Base-by-base conservation (phyloP, 2,797 vertebrate genomes). In the Intellagama lesueurii region DNA sequence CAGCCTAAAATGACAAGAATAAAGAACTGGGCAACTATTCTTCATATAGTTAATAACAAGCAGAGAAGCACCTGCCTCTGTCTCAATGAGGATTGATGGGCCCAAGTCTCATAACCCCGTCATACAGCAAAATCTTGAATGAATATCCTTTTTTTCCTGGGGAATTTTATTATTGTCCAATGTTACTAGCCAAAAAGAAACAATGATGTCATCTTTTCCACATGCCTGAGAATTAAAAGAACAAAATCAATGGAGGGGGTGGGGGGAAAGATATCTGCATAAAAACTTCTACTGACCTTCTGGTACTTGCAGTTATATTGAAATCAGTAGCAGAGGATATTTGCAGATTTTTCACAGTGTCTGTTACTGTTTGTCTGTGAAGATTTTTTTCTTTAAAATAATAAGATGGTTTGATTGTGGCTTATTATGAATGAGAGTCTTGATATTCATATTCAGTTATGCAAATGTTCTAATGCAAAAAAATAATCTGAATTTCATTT, bases 401-500 rank as follows among this genome's bases (percentile, higher is more conserved):
- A 26, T 30, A 68, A 6, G 22, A 7, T 77, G 72, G 75, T 28
- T 69, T 28, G 73, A 68, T 73, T 83, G 47, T 60, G 60, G 0
- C 4, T 8, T 16, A 0, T 87, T 80, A 72, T 88, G 17, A 7
- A n/a, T 85, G 11, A 75, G 81, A 85, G 30, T 80, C 0, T 0
- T 2, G 49, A 77, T 5, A 9, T n/a, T 26, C 7, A 60, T 75
- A 47, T 24, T 90, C 4, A 7, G 6, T 44, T 11, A n/a, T 14
- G 66, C 1, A 85, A 49, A 70, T 87, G 75, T 76, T 70, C 85
- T 84, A 30, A 78, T 69, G 22, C 7, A 60, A 83, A 89, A 17
- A 73, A 73, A 64, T 2, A 56, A 40, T 22, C 22, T 82, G 17
- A 83, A 26, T 90, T 81, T 81, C 19, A 85, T 24, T 32, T 52